Evolutionary conservation across 2,113 vertebrate genomes (phyloP).

Genomic region (Ageneiosus marmoratus): DNA sequence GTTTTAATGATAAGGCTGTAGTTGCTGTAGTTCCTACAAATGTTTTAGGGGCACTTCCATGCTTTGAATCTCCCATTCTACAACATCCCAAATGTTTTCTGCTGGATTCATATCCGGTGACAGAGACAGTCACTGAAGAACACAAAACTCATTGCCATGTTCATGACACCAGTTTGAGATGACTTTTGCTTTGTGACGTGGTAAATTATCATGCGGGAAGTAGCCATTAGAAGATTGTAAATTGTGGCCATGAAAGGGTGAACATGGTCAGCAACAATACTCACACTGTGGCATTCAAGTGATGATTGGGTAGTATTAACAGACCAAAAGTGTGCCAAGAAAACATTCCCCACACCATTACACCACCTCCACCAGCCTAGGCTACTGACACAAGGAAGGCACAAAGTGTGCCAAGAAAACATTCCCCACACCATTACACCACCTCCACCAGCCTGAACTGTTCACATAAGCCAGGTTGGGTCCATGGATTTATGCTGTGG

Average conservation of each 20-base stretch:
- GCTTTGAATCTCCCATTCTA: neutral
- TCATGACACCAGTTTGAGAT: too few relatives aligned
- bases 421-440: neutral
- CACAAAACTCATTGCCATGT: too few relatives aligned
- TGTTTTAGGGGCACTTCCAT: neutral
- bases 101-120: neutral
- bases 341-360: neutral
- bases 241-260: neutral
- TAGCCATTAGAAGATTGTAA: too few relatives aligned
- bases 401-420: neutral
- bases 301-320: neutral
- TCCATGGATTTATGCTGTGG: too few relatives aligned
- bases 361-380: neutral
- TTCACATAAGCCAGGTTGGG: neutral
- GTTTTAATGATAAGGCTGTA: too few relatives aligned
- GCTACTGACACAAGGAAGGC: neutral
- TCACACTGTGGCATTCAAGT: neutral
- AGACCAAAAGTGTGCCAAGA: neutral
- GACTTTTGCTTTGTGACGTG: too few relatives aligned
- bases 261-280: neutral
- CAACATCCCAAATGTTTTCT: neutral
- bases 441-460: neutral
- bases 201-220: too few relatives aligned
- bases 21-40: neutral
- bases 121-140: neutral